Conservation (phyloP, 1,140 invertebrate species). For the Penaeus chinensis region DNA sequence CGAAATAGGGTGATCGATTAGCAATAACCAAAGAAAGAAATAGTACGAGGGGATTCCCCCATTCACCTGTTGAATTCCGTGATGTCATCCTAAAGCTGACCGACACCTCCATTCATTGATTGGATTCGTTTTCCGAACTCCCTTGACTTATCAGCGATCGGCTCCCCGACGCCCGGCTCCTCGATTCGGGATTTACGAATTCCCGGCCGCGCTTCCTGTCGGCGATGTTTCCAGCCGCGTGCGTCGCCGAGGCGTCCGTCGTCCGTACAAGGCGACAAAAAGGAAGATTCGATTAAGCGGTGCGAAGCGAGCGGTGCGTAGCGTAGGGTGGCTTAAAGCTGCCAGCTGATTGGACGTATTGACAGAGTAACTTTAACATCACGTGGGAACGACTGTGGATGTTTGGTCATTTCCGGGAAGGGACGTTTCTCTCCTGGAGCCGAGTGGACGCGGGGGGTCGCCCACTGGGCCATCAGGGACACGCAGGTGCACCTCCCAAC, state of each 20-base stretch:
- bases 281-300: conserved; percentile 28
- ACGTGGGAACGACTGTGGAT: conserved; percentile 30
- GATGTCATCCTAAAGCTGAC: conserved; percentile 59
- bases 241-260: background rate
- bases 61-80: conserved; percentile 53
- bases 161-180: too few species aligned
- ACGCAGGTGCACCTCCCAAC: background rate
- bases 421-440: conserved; percentile 14
- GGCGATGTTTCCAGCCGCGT: too few species aligned
- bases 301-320: conserved; percentile 42
- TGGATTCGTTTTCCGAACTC: conserved; percentile 48
- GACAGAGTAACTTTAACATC: conserved; percentile 51
- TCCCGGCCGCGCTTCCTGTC: background rate
- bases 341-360: conserved; percentile 53
- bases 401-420: conserved; percentile 33
- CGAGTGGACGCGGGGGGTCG: background rate
- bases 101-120: conserved; percentile 57
- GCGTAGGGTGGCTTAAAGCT: conserved; percentile 49
- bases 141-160: too few species aligned
- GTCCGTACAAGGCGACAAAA: background rate
- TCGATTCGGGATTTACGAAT: background rate
- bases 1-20: background rate
- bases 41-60: conserved; percentile 25
- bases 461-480: background rate
- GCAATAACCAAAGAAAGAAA: background rate